Conservation (phyloP, 2,797 vertebrate genomes). For the Rallus crepitans region DNA sequence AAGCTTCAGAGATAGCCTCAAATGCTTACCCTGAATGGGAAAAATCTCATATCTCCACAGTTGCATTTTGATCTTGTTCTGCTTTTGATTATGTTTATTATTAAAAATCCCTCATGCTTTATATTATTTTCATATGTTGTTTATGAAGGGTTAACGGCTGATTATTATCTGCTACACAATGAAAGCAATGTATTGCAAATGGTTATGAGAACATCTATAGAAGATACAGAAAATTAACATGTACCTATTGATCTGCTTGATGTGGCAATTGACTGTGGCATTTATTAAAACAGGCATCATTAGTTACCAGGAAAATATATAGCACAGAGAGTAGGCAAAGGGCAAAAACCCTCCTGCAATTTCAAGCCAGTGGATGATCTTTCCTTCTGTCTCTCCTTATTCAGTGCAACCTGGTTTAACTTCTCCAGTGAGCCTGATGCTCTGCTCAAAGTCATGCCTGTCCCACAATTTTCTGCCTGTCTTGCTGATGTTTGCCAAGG, state of each 20-base stretch:
- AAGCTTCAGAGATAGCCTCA: not conserved
- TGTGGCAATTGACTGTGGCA: not conserved
- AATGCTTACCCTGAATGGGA: not conserved
- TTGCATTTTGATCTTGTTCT: constrained; percentile 9
- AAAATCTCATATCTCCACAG: not conserved
- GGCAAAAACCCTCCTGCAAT: not conserved
- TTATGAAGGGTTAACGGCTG: constrained; percentile 34
- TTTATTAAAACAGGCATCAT: not conserved
- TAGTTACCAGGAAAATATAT: not conserved
- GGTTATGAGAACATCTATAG: not conserved
- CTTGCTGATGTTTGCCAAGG: not conserved
- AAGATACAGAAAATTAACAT: not conserved
- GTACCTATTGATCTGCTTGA: not conserved
- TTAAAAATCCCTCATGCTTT: not conserved
- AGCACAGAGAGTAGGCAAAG: not conserved
- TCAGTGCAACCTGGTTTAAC: not conserved
- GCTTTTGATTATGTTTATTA: constrained; percentile 27
- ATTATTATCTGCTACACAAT: constrained; percentile 7
- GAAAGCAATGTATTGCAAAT: not conserved
- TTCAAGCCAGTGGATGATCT: not conserved
- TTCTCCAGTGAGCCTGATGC: not conserved
- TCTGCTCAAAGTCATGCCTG: not conserved
- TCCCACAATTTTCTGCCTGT: not conserved
- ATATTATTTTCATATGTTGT: constrained; percentile 44
- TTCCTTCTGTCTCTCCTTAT: not conserved